phyloP scores from a whole-genome alignment of 2,797 vertebrate species.

The Falco cherrug region DNA sequence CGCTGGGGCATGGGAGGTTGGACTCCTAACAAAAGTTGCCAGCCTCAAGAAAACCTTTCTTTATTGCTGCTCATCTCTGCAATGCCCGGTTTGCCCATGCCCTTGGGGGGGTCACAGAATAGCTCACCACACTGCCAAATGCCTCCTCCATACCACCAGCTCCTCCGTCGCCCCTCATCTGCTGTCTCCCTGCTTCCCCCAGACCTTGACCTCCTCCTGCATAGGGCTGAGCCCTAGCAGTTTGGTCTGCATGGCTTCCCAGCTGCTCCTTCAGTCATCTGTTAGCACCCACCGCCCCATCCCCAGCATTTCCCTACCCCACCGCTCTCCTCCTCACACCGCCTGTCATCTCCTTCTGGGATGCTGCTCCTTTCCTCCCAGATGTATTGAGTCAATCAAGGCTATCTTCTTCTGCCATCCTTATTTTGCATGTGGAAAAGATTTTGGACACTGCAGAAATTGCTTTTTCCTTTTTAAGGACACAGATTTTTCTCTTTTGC shows the following conservation, averaged over 20 bases:
- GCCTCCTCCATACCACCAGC: background rate
- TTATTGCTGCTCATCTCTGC: background rate
- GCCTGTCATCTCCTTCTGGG: background rate
- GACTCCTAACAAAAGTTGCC: background rate
- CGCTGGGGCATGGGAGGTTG: background rate
- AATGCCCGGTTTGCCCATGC: accelerated
- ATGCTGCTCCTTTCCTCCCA: background rate
- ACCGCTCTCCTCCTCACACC: background rate
- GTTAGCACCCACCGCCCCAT: background rate
- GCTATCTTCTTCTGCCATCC: background rate
- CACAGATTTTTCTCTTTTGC: background rate
- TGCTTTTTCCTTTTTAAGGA: background rate
- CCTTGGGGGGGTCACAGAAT: accelerated
- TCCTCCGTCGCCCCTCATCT: background rate
- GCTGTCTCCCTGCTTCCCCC: background rate
- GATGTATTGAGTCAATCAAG: background rate
- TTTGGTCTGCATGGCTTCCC: background rate
- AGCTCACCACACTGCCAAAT: background rate
- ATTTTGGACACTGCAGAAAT: background rate
- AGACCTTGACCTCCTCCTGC: background rate
- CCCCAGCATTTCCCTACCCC: background rate
- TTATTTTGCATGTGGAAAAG: background rate
- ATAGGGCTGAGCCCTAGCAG: accelerated
- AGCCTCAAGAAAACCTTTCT: background rate
- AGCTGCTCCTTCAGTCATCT: background rate